Base-by-base conservation (phyloP, 2,797 vertebrate species). In the Enteromius argenteus region DNA sequence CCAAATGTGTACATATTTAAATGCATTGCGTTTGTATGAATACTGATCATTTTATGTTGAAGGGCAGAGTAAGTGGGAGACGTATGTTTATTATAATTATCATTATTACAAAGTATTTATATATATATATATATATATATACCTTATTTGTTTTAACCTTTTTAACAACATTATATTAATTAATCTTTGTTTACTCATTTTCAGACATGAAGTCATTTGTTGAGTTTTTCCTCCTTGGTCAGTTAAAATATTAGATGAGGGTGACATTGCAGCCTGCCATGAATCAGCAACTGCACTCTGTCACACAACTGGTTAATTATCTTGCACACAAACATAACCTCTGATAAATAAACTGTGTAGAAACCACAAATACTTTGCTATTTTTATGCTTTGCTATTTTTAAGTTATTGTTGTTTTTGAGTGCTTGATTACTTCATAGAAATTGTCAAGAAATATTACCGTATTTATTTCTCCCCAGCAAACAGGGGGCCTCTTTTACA, bases 401-500 rank as follows among this genome's bases (percentile, higher is more conserved):
- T 15, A 56, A 75, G 49, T 37, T 56, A 60, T 11, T 46, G 5
- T 46, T 64, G 10, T 44, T 27, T 8, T 30, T 77, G n/a, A 27
- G 2, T 44, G 56, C n/a, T 19, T 77, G 0, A 39, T 35, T n/a
- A 37, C 11, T 14, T 56, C 46, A 35, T 27, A 60, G 58, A 32
- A 62, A 62, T 17, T 27, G 14, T 76, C 53, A 42, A 60, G 1
- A 27, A 27, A n/a, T 56, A 23, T 74, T 74, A 35, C 72, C 15
- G 32, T 3, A 27, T 62, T 42, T 0, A 64, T 68, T 32, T 46
- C 17, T 27, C 10, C 30, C 37, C 21, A 68, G 30, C 46, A 13
- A 80, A 80, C 58, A 80, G 42, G 44, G 66, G 21, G 35, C 21
- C n/a, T 83, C 46, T 37, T 32, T 7, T 6, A 58, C 71, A 86